A percentile compares a stretch with the other conserved stretches of the same genome.
These are phyloP conservation scores for Monoplex corrugatus DNA, from an alignment of 2,888 invertebrate species.

Conservation along the genomic window DNA sequence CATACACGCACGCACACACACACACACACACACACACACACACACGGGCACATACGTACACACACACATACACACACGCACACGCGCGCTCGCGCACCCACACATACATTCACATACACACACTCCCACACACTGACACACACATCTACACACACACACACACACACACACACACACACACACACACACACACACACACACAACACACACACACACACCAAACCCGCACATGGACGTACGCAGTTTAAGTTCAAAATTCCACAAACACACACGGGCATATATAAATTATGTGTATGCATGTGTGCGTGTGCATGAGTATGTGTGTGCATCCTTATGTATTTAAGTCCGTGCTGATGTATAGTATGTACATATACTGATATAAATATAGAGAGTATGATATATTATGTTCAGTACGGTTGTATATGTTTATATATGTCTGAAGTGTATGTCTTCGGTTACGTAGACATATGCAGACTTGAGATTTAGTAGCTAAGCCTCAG, in stretches of 20 bases:
- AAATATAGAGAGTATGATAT: too few relatives aligned
- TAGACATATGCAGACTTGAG: too few relatives aligned
- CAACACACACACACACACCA: conserved; percentile 6
- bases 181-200: background rate
- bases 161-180: background rate
- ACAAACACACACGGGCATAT: background rate
- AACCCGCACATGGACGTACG: background rate
- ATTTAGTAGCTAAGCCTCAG: too few relatives aligned
- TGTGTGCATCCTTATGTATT: too few relatives aligned
- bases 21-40: conserved; percentile 25
- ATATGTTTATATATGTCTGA: too few relatives aligned
- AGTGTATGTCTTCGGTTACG: too few relatives aligned
- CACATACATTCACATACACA: background rate
- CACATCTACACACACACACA: background rate
- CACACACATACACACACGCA: background rate
- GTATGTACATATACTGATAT: too few relatives aligned
- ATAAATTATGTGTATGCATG: too few relatives aligned
- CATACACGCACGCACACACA: background rate
- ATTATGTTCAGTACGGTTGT: too few relatives aligned
- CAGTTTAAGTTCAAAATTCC: background rate
- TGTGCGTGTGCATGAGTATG: too few relatives aligned
- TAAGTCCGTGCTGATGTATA: too few relatives aligned
- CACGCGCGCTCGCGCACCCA: background rate
- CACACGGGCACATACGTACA: background rate
- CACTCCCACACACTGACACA: background rate